Evolutionary conservation across 1,140 invertebrate genomes (phyloP).

Genomic region (Bathynomus jamesi): DNA sequence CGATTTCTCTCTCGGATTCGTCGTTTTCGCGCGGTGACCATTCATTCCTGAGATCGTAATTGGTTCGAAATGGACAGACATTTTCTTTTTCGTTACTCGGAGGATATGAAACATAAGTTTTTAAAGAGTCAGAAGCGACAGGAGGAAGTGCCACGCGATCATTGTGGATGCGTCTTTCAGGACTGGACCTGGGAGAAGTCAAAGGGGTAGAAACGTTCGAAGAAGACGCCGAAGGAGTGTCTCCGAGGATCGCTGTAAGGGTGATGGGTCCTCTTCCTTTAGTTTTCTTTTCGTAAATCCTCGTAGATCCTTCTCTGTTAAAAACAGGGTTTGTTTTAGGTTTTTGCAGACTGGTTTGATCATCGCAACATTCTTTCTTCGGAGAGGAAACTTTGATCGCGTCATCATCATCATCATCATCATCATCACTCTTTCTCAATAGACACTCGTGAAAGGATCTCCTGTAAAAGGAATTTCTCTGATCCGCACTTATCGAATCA

Average conservation of each 20-base stretch:
- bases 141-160: too few relatives aligned
- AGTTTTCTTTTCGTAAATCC: background rate
- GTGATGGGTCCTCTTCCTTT: constrained; percentile 22
- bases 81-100: background rate
- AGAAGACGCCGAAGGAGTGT: constrained; percentile 21
- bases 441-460: background rate
- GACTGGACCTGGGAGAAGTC: constrained; percentile 20
- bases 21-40: too few relatives aligned
- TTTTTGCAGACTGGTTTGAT: background rate
- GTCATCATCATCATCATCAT: too few relatives aligned
- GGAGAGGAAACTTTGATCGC: too few relatives aligned
- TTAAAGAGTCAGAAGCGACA: too few relatives aligned
- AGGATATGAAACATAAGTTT: too few relatives aligned
- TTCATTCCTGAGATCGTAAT: too few relatives aligned
- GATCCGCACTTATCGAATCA: background rate
- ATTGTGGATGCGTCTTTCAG: constrained; percentile 1
- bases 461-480: background rate
- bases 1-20: background rate
- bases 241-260: constrained; percentile 28
- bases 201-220: constrained; percentile 22
- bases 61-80: background rate
- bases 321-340: background rate
- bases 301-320: background rate
- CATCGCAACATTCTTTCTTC: too few relatives aligned
- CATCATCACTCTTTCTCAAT: background rate